These are phyloP conservation scores for Koerneria pararmatus DNA, from an alignment of 2,888 invertebrate genomes.

Conservation along the genomic window DNA sequence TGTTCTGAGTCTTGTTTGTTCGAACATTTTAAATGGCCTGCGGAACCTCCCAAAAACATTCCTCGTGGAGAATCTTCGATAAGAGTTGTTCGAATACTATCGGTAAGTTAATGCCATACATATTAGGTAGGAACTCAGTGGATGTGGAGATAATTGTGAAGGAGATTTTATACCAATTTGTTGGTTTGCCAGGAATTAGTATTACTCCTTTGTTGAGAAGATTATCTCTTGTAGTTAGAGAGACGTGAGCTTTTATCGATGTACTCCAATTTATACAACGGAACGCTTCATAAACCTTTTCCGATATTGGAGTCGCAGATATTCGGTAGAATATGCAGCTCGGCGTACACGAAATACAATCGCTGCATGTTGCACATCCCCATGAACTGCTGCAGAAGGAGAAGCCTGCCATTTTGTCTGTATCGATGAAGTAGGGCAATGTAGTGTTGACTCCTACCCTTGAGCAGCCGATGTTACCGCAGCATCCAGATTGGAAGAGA, in stretches of 20 bases:
- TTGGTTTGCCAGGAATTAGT: neutral
- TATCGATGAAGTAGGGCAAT: neutral
- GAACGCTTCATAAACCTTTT: neutral
- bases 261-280: neutral
- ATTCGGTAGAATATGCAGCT: neutral
- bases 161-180: neutral
- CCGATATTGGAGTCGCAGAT: neutral
- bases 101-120: constrained; percentile 7
- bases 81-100: constrained; percentile 1
- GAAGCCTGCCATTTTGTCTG: neutral
- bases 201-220: neutral
- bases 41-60: neutral
- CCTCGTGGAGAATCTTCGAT: constrained; percentile 9
- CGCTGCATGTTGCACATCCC: constrained; percentile 2
- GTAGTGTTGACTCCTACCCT: too few relatives aligned
- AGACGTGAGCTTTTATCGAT: neutral
- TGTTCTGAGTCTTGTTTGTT: neutral
- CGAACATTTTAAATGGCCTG: constrained; percentile 9
- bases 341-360: neutral
- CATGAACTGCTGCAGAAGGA: neutral
- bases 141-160: neutral
- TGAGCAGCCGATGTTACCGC: too few relatives aligned
- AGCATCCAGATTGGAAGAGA: too few relatives aligned
- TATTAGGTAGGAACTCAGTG: neutral
- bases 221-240: neutral